Percentiles rank a stretch among this genome's conserved stretches.
Conservation (phyloP, 92 coral and sea anemone species). For the Epizoanthus fatuus region DNA sequence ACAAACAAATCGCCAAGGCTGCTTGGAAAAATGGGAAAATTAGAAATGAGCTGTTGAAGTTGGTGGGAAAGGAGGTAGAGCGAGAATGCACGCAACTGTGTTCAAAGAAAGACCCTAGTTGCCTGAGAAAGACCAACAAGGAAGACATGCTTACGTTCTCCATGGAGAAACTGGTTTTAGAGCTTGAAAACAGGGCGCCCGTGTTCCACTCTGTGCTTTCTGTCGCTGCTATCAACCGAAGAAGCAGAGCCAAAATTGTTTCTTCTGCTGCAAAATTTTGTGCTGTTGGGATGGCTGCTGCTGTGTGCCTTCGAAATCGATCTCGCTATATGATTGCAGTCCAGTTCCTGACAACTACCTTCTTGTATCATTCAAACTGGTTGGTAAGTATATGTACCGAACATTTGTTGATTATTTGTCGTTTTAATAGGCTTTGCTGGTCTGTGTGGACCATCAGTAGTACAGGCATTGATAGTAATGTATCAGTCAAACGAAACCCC, state of each 20-base stretch:
- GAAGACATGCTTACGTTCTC: slow-evolving; percentile 64
- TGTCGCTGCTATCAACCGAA: slow-evolving; percentile 62
- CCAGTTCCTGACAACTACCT: slow-evolving; percentile 70
- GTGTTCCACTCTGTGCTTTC: slow-evolving; percentile 62
- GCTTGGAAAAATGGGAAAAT: slow-evolving; percentile 65
- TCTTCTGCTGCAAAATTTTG: slow-evolving; percentile 44
- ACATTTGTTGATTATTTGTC: background rate
- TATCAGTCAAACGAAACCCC: no score
- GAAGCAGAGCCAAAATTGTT: slow-evolving; percentile 41
- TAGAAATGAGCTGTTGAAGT: slow-evolving; percentile 56
- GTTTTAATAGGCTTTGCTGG: no score
- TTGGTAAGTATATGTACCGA: slow-evolving; percentile 54
- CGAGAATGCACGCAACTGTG: slow-evolving; percentile 71
- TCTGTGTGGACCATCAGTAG: no score
- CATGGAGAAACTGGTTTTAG: slow-evolving; percentile 59
- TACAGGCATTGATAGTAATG: no score
- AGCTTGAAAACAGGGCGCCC: slow-evolving; percentile 71
- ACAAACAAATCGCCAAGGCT: slow-evolving; percentile 77
- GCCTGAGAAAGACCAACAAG: slow-evolving; percentile 66
- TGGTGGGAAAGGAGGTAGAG: slow-evolving; percentile 65
- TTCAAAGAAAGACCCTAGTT: slow-evolving; percentile 71
- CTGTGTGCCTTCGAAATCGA: slow-evolving; percentile 69
- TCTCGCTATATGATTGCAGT: slow-evolving; percentile 76
- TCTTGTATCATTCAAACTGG: slow-evolving; percentile 81
- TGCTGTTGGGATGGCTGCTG: slow-evolving; percentile 89